Evolutionary conservation across 2,888 invertebrate genomes (phyloP).

Genomic region (Drosophila quinaria): DNA sequence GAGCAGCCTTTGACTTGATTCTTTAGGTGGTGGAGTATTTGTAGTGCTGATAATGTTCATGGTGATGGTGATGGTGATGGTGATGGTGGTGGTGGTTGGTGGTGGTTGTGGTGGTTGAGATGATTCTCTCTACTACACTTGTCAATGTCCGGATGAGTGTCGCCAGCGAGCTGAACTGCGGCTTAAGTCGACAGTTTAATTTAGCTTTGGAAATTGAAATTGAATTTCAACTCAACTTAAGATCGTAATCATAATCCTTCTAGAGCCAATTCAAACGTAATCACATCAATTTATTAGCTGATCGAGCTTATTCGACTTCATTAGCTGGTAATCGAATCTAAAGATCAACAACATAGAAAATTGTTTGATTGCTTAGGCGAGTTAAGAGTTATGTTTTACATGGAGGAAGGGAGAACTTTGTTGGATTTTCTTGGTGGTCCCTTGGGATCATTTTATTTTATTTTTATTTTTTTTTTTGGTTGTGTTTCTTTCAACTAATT

Average conservation of each 20-base stretch:
- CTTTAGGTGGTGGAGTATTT: conserved; percentile 5
- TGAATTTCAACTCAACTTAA: conserved; percentile 59
- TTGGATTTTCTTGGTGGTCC: conserved; percentile 63
- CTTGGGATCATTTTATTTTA: conserved; percentile 1
- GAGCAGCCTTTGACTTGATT: not conserved
- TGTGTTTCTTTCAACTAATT: conserved; percentile 69
- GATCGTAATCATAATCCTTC: conserved; percentile 64
- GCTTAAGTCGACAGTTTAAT: conserved; percentile 81
- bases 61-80: conserved; percentile 17
- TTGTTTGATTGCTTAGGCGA: conserved; percentile 48
- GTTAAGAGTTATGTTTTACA: conserved; percentile 60
- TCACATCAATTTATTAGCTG: conserved; percentile 73
- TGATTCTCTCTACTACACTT: conserved; percentile 52
- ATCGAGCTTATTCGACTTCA: conserved; percentile 78
- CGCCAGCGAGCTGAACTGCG: conserved; percentile 38
- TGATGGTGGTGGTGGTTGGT: too few species aligned
- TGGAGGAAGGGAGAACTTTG: not conserved
- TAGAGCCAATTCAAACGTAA: conserved; percentile 50
- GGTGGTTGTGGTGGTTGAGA: conserved; percentile 18
- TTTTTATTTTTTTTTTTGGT: not conserved
- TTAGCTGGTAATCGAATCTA: conserved; percentile 75
- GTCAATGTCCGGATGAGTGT: conserved; percentile 80
- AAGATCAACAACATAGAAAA: conserved; percentile 37
- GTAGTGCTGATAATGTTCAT: conserved; percentile 28
- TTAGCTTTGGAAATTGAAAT: conserved; percentile 62